Evolutionary conservation across 2,113 vertebrate species (phyloP), one percentile per base, ranked within the genome.

Genomic region (Peromyscus leucopus): DNA sequence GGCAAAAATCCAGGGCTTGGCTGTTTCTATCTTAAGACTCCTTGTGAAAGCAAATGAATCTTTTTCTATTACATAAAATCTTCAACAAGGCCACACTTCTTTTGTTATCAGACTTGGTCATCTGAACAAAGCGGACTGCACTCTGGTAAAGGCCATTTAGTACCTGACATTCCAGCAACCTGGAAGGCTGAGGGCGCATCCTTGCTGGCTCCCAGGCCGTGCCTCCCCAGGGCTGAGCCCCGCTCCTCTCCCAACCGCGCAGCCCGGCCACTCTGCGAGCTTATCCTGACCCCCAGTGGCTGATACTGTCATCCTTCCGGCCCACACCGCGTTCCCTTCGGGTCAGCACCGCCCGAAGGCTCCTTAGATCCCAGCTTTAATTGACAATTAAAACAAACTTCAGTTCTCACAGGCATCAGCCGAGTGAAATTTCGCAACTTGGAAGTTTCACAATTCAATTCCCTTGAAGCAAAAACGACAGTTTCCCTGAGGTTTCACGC

Each of bases 231-330:
- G 21, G 33, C 55, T 5, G n/a, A 57, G 72, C 33, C 76, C 17
- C 22, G 17, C 13, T 19, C 48, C 57, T 72, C 88, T 78, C 72
- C 1, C 51, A 9, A 7, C 36, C 51, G 87, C n/a, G 48, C 93
- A 91, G 36, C 48, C 36, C 0, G 85, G 42, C 42, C 76, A 16
- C 96, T 93, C 63, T 7, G 85, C 90, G 22, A 36, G 97, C 95
- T 76, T 91, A 36, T 79, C 95, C 97, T 97, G 97, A 98, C 97
- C 96, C 97, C 97, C 98, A 98, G 98, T 39, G 97, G 97, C 96
- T 79, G 57, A 46, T 92, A 22, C 69, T 46, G 93, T 89, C 94
- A 65, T 69, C 71, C 84, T 48, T 69, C 71, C 1, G 71, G 26
- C 48, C 94, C 31, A 2, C 84, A 2, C 13, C n/a, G 7, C 55